Conservation (phyloP, 2,113 vertebrate genomes). For the Protobothrops mucrosquamatus region DNA sequence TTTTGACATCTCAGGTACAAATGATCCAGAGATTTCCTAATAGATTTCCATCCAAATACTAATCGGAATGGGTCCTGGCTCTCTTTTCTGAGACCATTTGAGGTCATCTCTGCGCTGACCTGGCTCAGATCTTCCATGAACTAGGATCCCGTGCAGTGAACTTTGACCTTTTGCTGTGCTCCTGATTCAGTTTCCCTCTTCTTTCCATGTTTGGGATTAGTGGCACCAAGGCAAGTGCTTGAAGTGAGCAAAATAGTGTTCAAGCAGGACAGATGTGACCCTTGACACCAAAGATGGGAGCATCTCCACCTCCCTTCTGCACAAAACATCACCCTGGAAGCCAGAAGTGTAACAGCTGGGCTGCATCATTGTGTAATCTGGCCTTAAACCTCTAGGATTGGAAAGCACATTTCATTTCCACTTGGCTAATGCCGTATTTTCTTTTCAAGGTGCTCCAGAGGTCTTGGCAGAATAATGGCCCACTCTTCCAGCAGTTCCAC, state of each 20-base stretch:
- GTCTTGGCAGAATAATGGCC: background rate
- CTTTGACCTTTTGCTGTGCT: background rate
- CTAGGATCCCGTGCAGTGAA: background rate
- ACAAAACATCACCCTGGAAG: background rate
- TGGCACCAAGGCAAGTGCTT: background rate
- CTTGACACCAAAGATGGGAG: background rate
- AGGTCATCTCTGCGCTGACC: background rate
- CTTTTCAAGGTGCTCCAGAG: fast-evolving
- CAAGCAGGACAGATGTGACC: background rate
- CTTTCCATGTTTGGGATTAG: background rate
- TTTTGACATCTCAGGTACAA: background rate
- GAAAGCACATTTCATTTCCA: background rate
- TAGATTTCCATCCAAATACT: background rate
- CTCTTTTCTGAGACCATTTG: background rate
- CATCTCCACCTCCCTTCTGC: background rate
- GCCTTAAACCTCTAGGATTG: background rate
- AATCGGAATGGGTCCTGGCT: background rate
- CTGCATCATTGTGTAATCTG: background rate
- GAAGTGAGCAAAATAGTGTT: background rate
- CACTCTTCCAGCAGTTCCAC: constrained; percentile 9
- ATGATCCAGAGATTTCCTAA: background rate
- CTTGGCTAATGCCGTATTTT: fast-evolving
- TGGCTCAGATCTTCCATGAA: background rate
- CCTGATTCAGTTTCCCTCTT: background rate
- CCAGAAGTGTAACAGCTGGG: background rate